Evolutionary conservation across 2,113 vertebrate genomes (phyloP).

Genomic region (Nanorana parkeri): DNA sequence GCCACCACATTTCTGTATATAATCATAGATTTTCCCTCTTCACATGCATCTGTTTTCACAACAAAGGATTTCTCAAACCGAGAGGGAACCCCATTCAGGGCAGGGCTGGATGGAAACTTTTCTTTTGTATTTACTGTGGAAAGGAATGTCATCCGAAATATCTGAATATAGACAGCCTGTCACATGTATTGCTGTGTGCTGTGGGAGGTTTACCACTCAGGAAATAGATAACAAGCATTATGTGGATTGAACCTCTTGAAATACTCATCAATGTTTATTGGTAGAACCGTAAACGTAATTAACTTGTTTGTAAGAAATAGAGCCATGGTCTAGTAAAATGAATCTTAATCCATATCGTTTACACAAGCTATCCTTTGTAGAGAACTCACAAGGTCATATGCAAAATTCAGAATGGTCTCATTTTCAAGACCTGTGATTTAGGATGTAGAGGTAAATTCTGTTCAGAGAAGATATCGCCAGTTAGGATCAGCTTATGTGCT

Average conservation of each 20-base stretch:
- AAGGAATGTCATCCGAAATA: neutral
- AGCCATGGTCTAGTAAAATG: neutral
- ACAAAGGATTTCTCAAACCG: neutral
- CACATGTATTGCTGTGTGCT: neutral
- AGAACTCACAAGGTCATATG: neutral
- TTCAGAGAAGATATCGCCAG: no score
- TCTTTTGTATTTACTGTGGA: neutral
- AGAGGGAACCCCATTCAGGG: constrained; percentile 33
- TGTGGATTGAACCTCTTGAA: constrained; percentile 1
- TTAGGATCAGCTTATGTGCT: no score
- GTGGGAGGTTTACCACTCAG: neutral
- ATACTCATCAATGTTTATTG: constrained; percentile 21
- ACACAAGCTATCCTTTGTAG: constrained; percentile 1
- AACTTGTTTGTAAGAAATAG: neutral
- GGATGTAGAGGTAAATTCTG: no score
- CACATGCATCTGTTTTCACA: neutral
- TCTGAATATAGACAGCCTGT: neutral
- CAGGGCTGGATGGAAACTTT: constrained; percentile 6
- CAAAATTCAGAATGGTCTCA: neutral
- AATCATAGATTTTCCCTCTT: neutral
- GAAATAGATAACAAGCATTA: constrained; percentile 4
- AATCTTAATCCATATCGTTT: constrained; percentile 3
- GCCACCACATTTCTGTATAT: neutral
- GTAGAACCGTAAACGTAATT: constrained; percentile 25
- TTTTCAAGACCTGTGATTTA: no score